These are phyloP conservation scores for Idaea biselata DNA, from an alignment of 2,888 invertebrate species.

Conservation along the genomic window DNA sequence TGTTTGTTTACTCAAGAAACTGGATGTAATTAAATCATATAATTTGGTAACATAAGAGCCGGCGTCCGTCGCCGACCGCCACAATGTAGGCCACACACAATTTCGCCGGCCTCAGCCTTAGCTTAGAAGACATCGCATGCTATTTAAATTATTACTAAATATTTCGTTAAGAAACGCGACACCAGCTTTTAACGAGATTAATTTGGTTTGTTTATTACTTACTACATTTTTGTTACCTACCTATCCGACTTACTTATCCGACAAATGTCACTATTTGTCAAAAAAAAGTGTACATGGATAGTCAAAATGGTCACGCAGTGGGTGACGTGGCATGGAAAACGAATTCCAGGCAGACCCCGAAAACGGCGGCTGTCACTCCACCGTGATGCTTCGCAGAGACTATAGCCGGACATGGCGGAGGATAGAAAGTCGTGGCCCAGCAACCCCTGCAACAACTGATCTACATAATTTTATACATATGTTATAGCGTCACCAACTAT, in stretches of 20 bases:
- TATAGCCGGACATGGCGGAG: too few relatives aligned
- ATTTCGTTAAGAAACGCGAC: constrained; percentile 25
- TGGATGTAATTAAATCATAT: constrained; percentile 5
- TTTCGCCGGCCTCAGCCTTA: constrained; percentile 32
- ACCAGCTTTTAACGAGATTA: constrained; percentile 9
- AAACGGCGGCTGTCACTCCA: too few relatives aligned
- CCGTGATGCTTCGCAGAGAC: too few relatives aligned
- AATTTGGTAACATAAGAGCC: constrained; percentile 15
- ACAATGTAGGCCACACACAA: constrained; percentile 26
- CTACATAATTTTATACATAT: too few relatives aligned
- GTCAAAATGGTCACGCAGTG: too few relatives aligned
- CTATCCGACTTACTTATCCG: not conserved
- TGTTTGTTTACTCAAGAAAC: not conserved
- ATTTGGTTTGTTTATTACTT: constrained; percentile 10
- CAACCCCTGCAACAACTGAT: too few relatives aligned
- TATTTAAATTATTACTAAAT: constrained; percentile 30
- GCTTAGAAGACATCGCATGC: constrained; percentile 22
- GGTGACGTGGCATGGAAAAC: too few relatives aligned
- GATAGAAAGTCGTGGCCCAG: too few relatives aligned
- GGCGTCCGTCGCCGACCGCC: constrained; percentile 15
- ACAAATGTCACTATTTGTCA: too few relatives aligned
- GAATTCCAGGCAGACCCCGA: too few relatives aligned
- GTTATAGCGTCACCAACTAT: too few relatives aligned
- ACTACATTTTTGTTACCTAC: constrained; percentile 16
- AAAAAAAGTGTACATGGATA: too few relatives aligned